Base-by-base conservation (phyloP, 1,140 invertebrate genomes). In the Thaumatotibia leucotreta region DNA sequence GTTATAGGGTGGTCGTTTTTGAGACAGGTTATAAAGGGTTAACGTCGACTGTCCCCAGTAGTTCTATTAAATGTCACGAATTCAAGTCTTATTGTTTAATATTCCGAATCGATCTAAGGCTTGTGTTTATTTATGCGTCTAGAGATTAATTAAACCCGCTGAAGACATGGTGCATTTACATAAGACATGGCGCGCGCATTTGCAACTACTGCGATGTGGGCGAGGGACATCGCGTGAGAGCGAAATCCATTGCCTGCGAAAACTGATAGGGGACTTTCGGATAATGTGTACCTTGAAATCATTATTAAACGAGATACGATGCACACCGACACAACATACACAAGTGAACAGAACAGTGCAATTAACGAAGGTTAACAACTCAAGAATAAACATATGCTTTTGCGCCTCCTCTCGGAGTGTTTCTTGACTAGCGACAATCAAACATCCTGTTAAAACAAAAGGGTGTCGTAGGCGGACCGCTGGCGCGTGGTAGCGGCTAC, bases 151-250 rank as follows among this genome's bases (percentile, higher is more conserved):
- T 89, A 89, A 86, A 82, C 67, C 73, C 70, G 72, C 74, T 75
- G 78, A 77, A 79, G 79, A 88, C 86, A 86, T 72, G 84, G 75
- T 72, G 70, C 79, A 89, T 89, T 89, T 82, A 86, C 86, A 89
- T 89, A 89, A 71, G 81, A 89, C 87, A 89, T 79, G 87, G 80
- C 69, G 82, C 73, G 76, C 78, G 85, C 87, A 89, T 89, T 89
- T 86, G 80, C 82, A 67, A 67, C 73, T 72, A 63, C 61, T 22
- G 71, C 68, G 50, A 84, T 79, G 86, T 84, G 85, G 86, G 86
- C 82, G 86, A 81, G 84, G 49, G 66, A 79, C 80, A 82, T 81
- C 75, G 82, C 85, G 80, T 84, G 83, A 71, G 74, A 73, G 52
- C 58, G 23, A 64, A 64, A 52, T 58, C 52, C 52, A 27, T 27